Evolutionary conservation across 2,888 invertebrate genomes (phyloP), one percentile per base, ranked within the genome.

Genomic region (Phortica okadai): DNA sequence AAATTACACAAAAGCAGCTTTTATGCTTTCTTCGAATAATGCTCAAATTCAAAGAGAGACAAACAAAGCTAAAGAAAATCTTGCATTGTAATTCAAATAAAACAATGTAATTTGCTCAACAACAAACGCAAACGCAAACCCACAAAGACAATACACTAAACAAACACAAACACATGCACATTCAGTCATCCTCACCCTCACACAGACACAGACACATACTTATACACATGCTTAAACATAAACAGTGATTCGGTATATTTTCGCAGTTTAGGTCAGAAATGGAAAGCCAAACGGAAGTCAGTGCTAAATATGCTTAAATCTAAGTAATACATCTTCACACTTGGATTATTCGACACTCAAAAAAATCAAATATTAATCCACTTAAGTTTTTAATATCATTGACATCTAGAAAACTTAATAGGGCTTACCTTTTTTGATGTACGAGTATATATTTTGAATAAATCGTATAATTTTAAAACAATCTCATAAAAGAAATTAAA

Each of bases 1-100:
- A 87, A 87, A 86, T 86, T 86, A 86, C 80, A 80, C 72, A 73
- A 82, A 87, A 87, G 84, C 83, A 78, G 86, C 87, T 86, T 86
- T 87, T 79, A 85, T 84, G 84, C 84, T 81, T 77, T 42, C 67
- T 67, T 44, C 44, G 64, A 64, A 64, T 33, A 64, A 33, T 33
- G 41, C 41, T 6, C 25, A 21, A 25, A 54, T 42, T 25, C 21
- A 50, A 50, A 54, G 8, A 7, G 62, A 25, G 62, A 25, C 21
- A 4, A 16, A 62, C 62, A 70, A 50, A 50, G 41, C 41, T 5
- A 41, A 54, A 56, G 25, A 72, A 25, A 72, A 56, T 33, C 44
- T 21, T 45, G 50, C 44, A 21, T 8, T 56, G 33, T 56, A 54
- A 41, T 14, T 14, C 25, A 56, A 54, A 72, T 41, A 41, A 72